Base-by-base conservation (phyloP, 2,797 vertebrate species). In the Threskiornis aethiopicus region DNA sequence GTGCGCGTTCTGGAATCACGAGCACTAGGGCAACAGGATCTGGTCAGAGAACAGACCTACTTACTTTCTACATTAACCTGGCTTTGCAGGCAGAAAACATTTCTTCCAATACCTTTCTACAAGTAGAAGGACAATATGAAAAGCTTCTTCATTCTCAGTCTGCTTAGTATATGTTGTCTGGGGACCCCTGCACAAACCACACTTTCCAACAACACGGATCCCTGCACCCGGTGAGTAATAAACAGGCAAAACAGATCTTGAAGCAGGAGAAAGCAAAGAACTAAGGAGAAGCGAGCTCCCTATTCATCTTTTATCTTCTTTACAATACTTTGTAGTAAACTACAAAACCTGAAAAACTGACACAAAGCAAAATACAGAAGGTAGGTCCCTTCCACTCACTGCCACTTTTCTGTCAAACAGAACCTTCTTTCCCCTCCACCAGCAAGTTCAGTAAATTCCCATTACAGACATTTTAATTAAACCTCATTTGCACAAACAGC, bases 401-500 rank as follows among this genome's bases (percentile, higher is more conserved):
- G 57, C n/a, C n/a, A 42, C 58, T 49, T 39, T 10, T n/a, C 71
- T 73, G 39, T 84, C 89, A 80, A 77, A 44, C 44, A 67, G 72
- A 42, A 46, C 57, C 28, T 90, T 22, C 55, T 11, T 52, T n/a
- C 54, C 49, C 26, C 65, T 80, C 37, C 26, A 14, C 72, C 72
- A 92, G 37, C 78, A 73, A 75, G 59, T 49, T 92, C 49, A 46
- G 76, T n/a, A 26, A 94, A 90, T 65, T 84, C 93, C 72, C 76
- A 91, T 66, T 33, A 76, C 75, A 92, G 90, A 81, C 77, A 46
- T 51, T 69, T 92, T 91, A 95, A 97, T 95, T 91, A 86, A 96
- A 62, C 72, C 46, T 91, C 58, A 85, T 91, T 80, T 96, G 76
- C 82, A 85, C 75, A 78, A 81, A 76, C 73, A 77, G 8, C 90